Base-by-base conservation (phyloP, 2,113 vertebrate genomes). In the Silurus glanis region DNA sequence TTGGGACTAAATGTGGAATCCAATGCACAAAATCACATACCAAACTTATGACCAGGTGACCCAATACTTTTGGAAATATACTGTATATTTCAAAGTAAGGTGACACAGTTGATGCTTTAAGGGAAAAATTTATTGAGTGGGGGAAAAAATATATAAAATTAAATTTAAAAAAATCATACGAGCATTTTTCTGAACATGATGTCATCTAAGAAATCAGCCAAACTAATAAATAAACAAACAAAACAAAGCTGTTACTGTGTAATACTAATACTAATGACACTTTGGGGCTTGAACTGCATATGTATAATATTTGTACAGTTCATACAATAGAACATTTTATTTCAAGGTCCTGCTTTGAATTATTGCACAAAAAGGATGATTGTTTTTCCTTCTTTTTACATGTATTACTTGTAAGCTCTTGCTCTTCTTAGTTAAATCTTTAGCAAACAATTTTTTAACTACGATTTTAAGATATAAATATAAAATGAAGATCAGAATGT, bases 371-470 rank as follows among this genome's bases (percentile, higher is more conserved):
- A 59, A 28, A 53, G 16, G 53, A 51, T 12, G 37, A 12, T 28
- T 64, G n/a, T n/a, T n/a, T n/a, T n/a, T n/a, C n/a, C n/a, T 49
- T 0, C 7, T 23, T 61, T 71, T 9, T 66, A 76, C 78, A 76
- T 21, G 6, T 23, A 72, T 53, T n/a, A n/a, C 45, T 19, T 80
- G 10, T 58, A 59, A 61, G 21, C 49, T 75, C 16, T 23, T 84
- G 45, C 67, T 37, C 23, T 21, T 21, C 80, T 17, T 19, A n/a
- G 10, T 5, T 6, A 69, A 6, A 51, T 51, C 66, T 66, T 53
- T 37, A 69, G 25, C 81, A 61, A n/a, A n/a, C 45, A 85, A 61
- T n/a, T 55, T 87, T 71, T 87, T 87, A 86, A 69, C 55, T 83
- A 80, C 87, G 59, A 82, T 58, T 53, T 58, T 59, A 59, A 59